Evolutionary conservation across 2,113 vertebrate genomes (phyloP).

Genomic region (Tachuris rubrigastra): DNA sequence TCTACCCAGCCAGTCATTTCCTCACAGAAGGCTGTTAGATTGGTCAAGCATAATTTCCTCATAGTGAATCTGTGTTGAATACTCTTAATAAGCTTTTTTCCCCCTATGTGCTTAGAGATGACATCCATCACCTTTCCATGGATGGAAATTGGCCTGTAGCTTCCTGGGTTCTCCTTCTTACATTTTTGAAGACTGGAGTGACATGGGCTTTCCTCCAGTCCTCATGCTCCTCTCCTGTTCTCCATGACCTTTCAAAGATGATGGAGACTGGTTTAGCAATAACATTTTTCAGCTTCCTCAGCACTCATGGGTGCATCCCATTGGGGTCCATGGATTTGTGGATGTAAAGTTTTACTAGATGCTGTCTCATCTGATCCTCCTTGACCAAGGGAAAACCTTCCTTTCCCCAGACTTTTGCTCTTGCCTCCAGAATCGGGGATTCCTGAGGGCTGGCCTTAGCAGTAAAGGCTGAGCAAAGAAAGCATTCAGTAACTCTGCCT

Average conservation of each 20-base stretch:
- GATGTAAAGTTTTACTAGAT: background rate
- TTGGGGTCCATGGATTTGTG: background rate
- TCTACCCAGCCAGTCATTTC: background rate
- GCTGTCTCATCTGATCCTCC: background rate
- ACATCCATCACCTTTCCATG: background rate
- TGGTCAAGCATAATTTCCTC: background rate
- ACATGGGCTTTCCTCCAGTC: background rate
- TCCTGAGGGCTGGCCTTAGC: background rate
- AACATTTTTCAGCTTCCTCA: background rate
- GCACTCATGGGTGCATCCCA: background rate
- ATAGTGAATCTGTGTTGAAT: background rate
- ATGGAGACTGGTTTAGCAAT: background rate
- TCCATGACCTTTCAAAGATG: background rate
- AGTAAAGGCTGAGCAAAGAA: background rate
- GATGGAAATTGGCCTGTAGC: background rate
- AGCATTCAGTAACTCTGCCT: background rate
- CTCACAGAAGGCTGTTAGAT: background rate
- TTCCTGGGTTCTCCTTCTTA: background rate
- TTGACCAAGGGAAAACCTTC: background rate
- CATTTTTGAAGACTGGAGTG: background rate
- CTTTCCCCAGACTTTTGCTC: background rate
- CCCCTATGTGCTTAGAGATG: background rate
- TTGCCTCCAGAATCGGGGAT: background rate
- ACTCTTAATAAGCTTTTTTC: background rate
- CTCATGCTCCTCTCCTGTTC: background rate